A percentile compares a stretch with the other conserved stretches of the same genome.
Conservation (phyloP, 1,140 invertebrate species). For the Sesamia nonagrioides region DNA sequence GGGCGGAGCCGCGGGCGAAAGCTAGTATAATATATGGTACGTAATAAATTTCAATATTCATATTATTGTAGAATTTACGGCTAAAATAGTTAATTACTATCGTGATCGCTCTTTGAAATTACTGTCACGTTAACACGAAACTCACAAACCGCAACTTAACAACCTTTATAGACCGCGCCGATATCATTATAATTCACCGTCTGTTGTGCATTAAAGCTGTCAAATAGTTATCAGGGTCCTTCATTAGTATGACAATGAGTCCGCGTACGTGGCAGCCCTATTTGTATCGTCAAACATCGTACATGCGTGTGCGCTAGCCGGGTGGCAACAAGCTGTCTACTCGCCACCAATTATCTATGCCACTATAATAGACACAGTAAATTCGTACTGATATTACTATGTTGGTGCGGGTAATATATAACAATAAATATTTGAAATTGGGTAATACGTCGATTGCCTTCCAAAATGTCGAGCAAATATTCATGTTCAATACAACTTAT, state of each 20-base stretch:
- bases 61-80: too few species aligned
- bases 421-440: constrained; percentile 53
- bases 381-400: constrained; percentile 48
- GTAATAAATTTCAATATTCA: too few species aligned
- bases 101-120: constrained; percentile 31
- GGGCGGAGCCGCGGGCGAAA: too few species aligned
- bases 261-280: constrained; percentile 36
- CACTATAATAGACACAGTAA: constrained; percentile 55
- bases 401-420: constrained; percentile 47
- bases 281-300: constrained; percentile 36
- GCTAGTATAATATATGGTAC: too few species aligned
- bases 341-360: constrained; percentile 63
- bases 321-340: constrained; percentile 74
- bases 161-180: constrained; percentile 19
- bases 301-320: constrained; percentile 40
- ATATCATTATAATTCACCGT: constrained; percentile 31
- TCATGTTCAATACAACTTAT: constrained; percentile 7
- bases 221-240: constrained; percentile 37
- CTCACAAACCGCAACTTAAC: constrained; percentile 30
- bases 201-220: constrained; percentile 39
- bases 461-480: constrained; percentile 5
- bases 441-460: constrained; percentile 49
- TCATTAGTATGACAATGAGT: constrained; percentile 43
- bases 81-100: not conserved
- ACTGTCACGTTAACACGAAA: constrained; percentile 1